phyloP scores from a whole-genome alignment of 2,797 vertebrate species.

The Sebastes reedi region DNA sequence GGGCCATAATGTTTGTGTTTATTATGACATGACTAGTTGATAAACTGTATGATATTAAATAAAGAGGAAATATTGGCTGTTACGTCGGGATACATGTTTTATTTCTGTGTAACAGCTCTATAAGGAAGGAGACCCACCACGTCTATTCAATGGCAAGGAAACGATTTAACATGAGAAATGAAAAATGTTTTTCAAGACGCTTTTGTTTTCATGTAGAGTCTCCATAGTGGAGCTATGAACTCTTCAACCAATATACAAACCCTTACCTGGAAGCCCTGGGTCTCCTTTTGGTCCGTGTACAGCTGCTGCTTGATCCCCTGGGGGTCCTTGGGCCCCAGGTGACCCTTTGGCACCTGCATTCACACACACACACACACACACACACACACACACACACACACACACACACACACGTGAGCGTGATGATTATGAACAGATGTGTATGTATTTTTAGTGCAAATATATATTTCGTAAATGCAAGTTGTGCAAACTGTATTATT shows the following conservation, averaged over 20 bases:
- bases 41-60: background rate
- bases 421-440: background rate
- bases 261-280: conserved; percentile 25
- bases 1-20: background rate
- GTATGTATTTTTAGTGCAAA: background rate
- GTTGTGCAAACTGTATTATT: background rate
- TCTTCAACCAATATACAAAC: background rate
- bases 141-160: background rate
- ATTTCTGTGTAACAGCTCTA: background rate
- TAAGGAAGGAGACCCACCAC: background rate
- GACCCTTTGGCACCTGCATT: conserved; percentile 16
- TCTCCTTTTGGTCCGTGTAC: conserved; percentile 27
- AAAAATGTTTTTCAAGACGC: background rate
- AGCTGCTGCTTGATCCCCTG: conserved; percentile 31
- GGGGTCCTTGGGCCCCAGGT: conserved; percentile 1
- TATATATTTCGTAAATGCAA: background rate
- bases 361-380: conserved; percentile 5
- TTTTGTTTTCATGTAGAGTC: background rate
- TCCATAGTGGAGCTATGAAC: background rate
- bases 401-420: background rate
- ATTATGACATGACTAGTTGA: too few relatives aligned
- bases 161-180: background rate
- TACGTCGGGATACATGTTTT: background rate
- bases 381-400: background rate
- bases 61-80: background rate